Conservation (phyloP, 2,797 vertebrate species). For the Anguilla obscura region DNA sequence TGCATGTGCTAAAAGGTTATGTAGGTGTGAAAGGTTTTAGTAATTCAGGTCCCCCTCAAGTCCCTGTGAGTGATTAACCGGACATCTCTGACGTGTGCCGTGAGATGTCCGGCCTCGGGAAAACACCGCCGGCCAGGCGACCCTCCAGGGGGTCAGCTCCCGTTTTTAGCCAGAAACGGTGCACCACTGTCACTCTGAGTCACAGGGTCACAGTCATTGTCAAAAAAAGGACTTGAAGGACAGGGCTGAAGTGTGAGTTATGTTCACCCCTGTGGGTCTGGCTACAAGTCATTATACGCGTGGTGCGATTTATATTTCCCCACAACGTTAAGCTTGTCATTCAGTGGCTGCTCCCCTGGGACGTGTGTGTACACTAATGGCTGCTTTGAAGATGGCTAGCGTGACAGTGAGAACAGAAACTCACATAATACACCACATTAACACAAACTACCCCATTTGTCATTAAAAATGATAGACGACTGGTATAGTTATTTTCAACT, state of each 20-base stretch:
- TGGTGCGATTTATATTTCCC: background rate
- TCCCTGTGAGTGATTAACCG: slow-evolving; percentile 61
- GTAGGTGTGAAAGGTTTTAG: no score
- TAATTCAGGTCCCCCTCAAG: slow-evolving; percentile 17
- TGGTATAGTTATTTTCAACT: background rate
- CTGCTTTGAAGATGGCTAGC: background rate
- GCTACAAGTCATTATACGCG: slow-evolving; percentile 21
- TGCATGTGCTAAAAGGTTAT: no score
- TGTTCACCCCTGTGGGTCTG: slow-evolving; percentile 34
- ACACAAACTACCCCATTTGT: background rate
- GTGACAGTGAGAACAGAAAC: background rate
- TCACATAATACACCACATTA: background rate
- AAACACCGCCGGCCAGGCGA: slow-evolving; percentile 36
- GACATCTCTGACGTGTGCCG: slow-evolving; percentile 39
- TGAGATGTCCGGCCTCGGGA: slow-evolving; percentile 24
- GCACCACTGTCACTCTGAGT: slow-evolving; percentile 22
- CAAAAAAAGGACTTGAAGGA: slow-evolving; percentile 40
- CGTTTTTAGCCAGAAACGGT: slow-evolving; percentile 14
- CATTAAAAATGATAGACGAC: no score
- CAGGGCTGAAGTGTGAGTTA: slow-evolving; percentile 27
- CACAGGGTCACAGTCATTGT: background rate
- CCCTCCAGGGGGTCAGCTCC: slow-evolving; percentile 33
- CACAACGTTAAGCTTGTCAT: slow-evolving; percentile 42
- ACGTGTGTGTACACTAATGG: background rate
- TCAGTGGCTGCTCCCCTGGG: background rate